Conservation (phyloP, 2,797 vertebrate species). For the Delichon dasypus region DNA sequence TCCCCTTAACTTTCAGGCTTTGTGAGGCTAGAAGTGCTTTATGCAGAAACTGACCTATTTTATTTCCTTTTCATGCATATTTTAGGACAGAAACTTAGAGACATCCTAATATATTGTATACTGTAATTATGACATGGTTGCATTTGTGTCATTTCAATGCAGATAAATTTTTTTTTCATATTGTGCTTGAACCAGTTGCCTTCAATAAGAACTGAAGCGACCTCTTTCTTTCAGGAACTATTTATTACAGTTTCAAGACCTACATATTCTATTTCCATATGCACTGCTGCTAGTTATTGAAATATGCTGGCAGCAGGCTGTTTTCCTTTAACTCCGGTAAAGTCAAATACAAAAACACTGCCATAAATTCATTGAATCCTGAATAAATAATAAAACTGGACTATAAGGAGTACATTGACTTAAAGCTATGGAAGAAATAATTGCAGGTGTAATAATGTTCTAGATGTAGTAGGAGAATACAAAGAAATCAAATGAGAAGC, state of each 20-base stretch:
- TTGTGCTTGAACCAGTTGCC: conserved; percentile 41
- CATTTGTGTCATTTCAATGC: conserved; percentile 57
- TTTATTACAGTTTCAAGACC: conserved; percentile 69
- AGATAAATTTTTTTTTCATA: conserved; percentile 43
- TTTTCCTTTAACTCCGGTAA: conserved; percentile 48
- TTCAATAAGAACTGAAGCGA: conserved; percentile 62
- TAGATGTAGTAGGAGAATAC: background rate
- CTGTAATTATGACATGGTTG: conserved; percentile 10
- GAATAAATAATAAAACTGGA: background rate
- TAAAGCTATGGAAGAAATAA: background rate
- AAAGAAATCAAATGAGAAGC: background rate
- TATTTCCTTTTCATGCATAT: conserved; percentile 30
- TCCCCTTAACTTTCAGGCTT: conserved; percentile 25
- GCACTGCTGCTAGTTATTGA: conserved; percentile 49
- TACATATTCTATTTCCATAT: conserved; percentile 66
- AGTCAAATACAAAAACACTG: background rate
- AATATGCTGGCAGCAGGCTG: conserved; percentile 30
- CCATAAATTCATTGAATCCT: background rate
- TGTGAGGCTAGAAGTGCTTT: background rate
- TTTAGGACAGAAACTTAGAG: conserved; percentile 1
- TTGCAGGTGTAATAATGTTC: background rate
- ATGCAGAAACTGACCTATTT: conserved; percentile 20
- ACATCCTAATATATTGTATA: background rate
- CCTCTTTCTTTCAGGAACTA: conserved; percentile 74
- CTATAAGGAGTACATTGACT: background rate